A percentile compares a stretch with the other conserved stretches of the same genome.
phyloP scores from a whole-genome alignment of 2,888 invertebrate genomes.

The Epistrophella euchroma region DNA sequence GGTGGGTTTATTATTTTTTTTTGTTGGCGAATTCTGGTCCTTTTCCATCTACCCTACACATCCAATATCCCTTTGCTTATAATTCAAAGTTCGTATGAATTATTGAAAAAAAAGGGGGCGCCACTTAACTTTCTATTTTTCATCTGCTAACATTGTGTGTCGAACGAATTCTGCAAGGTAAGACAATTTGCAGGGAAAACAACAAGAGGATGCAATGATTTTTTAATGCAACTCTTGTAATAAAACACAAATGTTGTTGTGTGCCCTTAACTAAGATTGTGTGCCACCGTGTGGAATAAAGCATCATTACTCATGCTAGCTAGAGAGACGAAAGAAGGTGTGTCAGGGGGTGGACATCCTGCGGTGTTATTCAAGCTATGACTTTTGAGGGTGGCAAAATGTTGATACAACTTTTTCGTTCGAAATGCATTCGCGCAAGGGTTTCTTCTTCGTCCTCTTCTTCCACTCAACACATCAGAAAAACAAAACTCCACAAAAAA shows the following conservation, averaged over 20 bases:
- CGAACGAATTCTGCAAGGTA: constrained; percentile 56
- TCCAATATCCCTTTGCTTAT: constrained; percentile 43
- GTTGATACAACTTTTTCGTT: constrained; percentile 58
- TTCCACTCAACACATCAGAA: constrained; percentile 10
- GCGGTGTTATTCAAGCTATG: constrained; percentile 50
- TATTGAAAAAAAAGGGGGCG: constrained; percentile 62
- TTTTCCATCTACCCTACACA: constrained; percentile 29
- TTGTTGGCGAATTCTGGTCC: neutral
- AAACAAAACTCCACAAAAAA: constrained; percentile 23
- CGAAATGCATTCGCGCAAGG: constrained; percentile 58
- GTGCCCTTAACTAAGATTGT: constrained; percentile 33
- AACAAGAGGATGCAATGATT: constrained; percentile 67
- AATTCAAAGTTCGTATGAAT: constrained; percentile 54
- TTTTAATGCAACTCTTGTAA: constrained; percentile 74
- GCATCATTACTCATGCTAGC: constrained; percentile 3
- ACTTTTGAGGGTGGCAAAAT: constrained; percentile 55
- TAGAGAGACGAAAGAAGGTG: constrained; percentile 33
- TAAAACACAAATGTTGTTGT: constrained; percentile 54
- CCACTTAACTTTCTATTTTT: constrained; percentile 40
- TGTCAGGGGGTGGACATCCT: constrained; percentile 48
- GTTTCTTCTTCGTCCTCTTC: constrained; percentile 8
- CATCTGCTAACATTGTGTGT: constrained; percentile 3
- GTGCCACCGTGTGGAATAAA: constrained; percentile 10
- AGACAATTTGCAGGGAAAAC: constrained; percentile 54
- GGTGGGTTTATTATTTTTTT: neutral